phyloP scores from a whole-genome alignment of 2,888 invertebrate species.

The Lycia hirtaria region DNA sequence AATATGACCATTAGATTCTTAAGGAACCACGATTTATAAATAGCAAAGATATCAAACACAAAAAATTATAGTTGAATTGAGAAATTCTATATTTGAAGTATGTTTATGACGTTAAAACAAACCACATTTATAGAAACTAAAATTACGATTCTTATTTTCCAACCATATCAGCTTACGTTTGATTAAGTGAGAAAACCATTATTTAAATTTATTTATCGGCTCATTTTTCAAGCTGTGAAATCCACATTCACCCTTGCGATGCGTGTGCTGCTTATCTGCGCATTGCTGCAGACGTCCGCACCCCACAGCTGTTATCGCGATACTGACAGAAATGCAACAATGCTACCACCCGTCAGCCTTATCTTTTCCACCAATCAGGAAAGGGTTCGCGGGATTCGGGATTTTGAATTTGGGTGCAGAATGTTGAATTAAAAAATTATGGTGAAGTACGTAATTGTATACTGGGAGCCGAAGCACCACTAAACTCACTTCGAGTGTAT shows the following conservation, averaged over 20 bases:
- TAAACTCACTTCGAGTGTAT: neutral
- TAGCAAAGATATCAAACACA: too few species aligned
- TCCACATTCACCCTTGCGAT: conserved; percentile 66
- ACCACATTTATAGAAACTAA: neutral
- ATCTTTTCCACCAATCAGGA: conserved; percentile 73
- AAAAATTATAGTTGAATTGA: too few species aligned
- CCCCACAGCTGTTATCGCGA: conserved; percentile 74
- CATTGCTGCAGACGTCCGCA: conserved; percentile 65
- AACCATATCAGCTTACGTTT: conserved; percentile 18
- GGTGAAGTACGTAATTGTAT: neutral
- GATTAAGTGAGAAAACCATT: conserved; percentile 47
- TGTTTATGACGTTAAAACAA: too few species aligned
- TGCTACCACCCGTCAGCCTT: conserved; percentile 63
- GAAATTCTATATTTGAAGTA: too few species aligned
- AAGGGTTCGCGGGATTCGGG: conserved; percentile 57
- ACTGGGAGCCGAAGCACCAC: neutral
- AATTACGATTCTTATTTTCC: neutral
- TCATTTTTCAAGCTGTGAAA: conserved; percentile 68
- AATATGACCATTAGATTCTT: too few species aligned
- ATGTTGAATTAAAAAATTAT: neutral
- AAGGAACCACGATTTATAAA: too few species aligned
- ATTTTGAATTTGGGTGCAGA: conserved; percentile 48
- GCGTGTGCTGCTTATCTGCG: conserved; percentile 73
- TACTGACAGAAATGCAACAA: conserved; percentile 79
- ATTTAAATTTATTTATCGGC: conserved; percentile 58